Evolutionary conservation across 1,140 invertebrate species (phyloP), one percentile per base, ranked within the genome.

Genomic region (Hypsibius dujardini): DNA sequence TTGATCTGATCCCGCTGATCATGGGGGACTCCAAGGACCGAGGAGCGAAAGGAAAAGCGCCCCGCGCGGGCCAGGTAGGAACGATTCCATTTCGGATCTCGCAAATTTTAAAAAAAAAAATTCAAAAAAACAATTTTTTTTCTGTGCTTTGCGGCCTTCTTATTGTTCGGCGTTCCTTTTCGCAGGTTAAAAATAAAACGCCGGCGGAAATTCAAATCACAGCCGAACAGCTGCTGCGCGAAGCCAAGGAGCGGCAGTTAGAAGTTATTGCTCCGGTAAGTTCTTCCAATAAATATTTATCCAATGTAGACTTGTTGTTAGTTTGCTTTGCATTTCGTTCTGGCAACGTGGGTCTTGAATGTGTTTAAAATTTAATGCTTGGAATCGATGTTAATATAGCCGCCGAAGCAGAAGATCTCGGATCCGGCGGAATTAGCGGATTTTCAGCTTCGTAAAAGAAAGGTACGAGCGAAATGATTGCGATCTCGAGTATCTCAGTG

Each of bases 141-240:
- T 56, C n/a, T 56, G 50, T 56, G 50, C 50, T 7, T n/a, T 7
- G 28, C 28, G 28, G 28, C 28, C 28, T 56, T 71, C 46, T 72
- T 14, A 72, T 50, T 46, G 28, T 69, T 74, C 72, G 70, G 3
- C 46, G 46, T 76, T 73, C 73, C 28, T 28, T 28, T 28, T 73
- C 70, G 81, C 81, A 90, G 89, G 90, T 92, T 0, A 94, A 94
- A 81, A 94, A 95, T 76, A 97, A 98, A 86, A 92, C 94, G 67
- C 92, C 96, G 50, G 95, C 95, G 2, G 91, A 95, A 81, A 90
- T 99, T 73, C 96, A 99, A 85, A 99, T 99, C 59, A 99, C 96
- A 72, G 95, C 96, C 15, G 96, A 99, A 78, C 96, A 99, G 78
- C 81, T 99, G 70, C 80, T 99, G 42, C 83, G 96, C 72, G 96